Conservation (phyloP, 2,888 invertebrate species). For the Caenorhabditis panamensis region DNA sequence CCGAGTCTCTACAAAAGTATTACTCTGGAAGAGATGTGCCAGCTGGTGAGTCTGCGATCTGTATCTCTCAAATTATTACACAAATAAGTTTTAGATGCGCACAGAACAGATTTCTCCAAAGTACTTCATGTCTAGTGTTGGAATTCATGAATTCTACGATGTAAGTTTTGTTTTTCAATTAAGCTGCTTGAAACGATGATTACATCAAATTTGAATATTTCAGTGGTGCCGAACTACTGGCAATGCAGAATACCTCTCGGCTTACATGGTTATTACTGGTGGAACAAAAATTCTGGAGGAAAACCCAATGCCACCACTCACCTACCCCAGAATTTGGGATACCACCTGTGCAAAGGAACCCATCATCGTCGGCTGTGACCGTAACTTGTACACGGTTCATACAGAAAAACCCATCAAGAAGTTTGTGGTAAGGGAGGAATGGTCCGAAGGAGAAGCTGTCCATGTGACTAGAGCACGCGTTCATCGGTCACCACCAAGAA, state of each 20-base stretch:
- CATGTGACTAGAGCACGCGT: too few relatives aligned
- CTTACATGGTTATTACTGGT: conserved; percentile 13
- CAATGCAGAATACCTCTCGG: conserved; percentile 19
- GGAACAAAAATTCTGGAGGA: neutral
- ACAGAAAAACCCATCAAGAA: neutral
- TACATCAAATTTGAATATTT: neutral
- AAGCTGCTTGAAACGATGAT: neutral
- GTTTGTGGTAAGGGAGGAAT: neutral
- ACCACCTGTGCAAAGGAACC: neutral
- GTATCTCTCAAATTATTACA: neutral
- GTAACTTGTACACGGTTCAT: neutral
- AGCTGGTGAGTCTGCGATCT: conserved; percentile 10
- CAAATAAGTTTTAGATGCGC: neutral
- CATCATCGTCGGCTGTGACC: neutral
- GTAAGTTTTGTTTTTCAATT: conserved; percentile 3
- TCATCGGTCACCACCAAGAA: too few relatives aligned
- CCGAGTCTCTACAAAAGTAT: neutral
- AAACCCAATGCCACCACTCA: neutral
- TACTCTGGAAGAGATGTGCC: neutral
- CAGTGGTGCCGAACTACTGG: conserved; percentile 1
- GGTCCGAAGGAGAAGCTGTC: too few relatives aligned
- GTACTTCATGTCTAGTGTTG: conserved; percentile 1
- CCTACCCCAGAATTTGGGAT: neutral
- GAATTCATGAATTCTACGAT: conserved; percentile 11
- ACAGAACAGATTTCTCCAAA: neutral